Conservation (phyloP, 2,113 vertebrate species). For the Ammospiza caudacuta region DNA sequence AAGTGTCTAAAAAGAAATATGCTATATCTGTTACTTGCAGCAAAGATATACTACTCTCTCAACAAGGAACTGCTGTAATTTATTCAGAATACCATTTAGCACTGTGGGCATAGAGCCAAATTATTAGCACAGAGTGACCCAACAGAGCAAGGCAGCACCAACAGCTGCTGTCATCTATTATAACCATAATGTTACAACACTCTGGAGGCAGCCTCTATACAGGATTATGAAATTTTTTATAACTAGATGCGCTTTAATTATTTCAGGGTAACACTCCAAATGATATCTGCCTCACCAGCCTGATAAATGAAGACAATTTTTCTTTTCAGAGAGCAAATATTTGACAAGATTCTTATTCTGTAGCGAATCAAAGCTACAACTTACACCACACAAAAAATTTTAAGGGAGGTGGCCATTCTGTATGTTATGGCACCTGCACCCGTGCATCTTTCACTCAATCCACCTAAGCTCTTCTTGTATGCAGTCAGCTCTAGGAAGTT, state of each 20-base stretch:
- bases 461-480: background rate
- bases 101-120: background rate
- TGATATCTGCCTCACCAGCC: background rate
- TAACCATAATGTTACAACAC: background rate
- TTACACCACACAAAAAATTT: background rate
- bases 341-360: background rate
- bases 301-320: background rate
- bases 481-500: background rate
- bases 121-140: background rate
- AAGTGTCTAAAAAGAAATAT: background rate
- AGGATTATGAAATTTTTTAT: constrained; percentile 21
- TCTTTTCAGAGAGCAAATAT: background rate
- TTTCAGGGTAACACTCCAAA: background rate
- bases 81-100: background rate
- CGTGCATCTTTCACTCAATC: background rate
- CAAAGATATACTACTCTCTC: background rate
- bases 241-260: background rate
- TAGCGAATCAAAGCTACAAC: background rate
- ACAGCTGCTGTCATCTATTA: background rate
- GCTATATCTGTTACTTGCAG: background rate
- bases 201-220: background rate
- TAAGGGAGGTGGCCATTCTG: background rate
- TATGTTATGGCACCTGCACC: background rate
- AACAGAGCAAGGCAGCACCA: background rate
- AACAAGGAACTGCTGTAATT: background rate